Evolutionary conservation across 2,888 invertebrate species (phyloP), one percentile per base, ranked within the genome.

Genomic region (Drosophila subquinaria): DNA sequence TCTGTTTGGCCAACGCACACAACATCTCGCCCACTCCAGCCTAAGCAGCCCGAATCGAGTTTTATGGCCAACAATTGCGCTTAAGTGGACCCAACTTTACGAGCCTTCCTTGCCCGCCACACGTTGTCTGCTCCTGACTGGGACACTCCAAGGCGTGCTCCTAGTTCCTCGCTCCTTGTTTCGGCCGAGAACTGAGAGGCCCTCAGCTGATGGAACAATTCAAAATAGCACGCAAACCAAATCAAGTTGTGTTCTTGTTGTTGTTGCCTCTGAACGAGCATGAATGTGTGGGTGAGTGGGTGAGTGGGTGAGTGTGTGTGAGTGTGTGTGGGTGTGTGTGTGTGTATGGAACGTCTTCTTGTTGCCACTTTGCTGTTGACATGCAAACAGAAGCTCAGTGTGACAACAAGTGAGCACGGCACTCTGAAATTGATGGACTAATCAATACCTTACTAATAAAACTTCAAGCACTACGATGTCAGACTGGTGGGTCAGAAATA

Each of bases 11-110:
- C 43, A 57, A n/a, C 52, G 10, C 60, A 75, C 51, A 62, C 51
- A 45, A 10, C 53, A 17, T 23, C 15, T 20, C 17, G n/a, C 20
- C 13, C 13, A 6, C 40, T 33, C 17, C 55, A 59, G 47, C 45
- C 55, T 40, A 47, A 60, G 38, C 48, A 60, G 75, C 20, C 55
- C 64, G 52, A 72, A 75, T 68, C 71, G 76, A 79, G 77, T 83
- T 88, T 88, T 86, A 86, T 88, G 89, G 74, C 76, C 82, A 79
- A 79, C 89, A 88, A 86, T 88, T 86, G 89, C 81, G 78, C 82
- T 83, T 87, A 88, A 86, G 89, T 88, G 84, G 82, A 74, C 74
- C 76, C 74, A 86, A 89, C 84, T 89, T 86, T 86, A 86, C 84
- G 89, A 86, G 84, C 84, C 36, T 47, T 57, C 70, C 43, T 56